Conservation (phyloP, 2,797 vertebrate species). For the Chelidonichthys spinosus region DNA sequence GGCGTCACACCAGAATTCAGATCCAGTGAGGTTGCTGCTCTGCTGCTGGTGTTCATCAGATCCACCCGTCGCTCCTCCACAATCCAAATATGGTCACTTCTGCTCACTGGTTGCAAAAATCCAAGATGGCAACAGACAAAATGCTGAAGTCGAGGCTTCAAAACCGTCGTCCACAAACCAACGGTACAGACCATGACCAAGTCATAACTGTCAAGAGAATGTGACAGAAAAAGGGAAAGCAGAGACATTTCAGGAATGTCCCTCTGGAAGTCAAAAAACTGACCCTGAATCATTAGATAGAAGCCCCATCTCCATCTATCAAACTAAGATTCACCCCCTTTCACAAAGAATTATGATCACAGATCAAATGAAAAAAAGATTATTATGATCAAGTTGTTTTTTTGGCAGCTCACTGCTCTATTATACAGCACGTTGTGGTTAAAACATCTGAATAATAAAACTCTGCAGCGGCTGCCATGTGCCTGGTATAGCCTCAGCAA, state of each 20-base stretch:
- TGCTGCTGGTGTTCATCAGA: too few relatives aligned
- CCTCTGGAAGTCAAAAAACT: background rate
- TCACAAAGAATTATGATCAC: constrained; percentile 6
- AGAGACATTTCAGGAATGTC: background rate
- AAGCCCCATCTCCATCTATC: background rate
- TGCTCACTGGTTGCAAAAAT: too few relatives aligned
- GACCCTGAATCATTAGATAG: constrained; percentile 20
- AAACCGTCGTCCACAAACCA: too few relatives aligned
- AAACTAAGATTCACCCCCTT: constrained; percentile 10
- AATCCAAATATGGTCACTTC: too few relatives aligned
- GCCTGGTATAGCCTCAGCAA: constrained; percentile 64
- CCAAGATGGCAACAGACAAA: too few relatives aligned
- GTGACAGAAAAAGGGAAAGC: constrained; percentile 1
- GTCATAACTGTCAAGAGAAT: constrained; percentile 40
- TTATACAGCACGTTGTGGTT: constrained; percentile 37
- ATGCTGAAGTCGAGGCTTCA: too few relatives aligned
- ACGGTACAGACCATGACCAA: too few relatives aligned
- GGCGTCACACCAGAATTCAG: too few relatives aligned
- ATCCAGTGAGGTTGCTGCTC: too few relatives aligned
- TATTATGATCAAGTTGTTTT: constrained; percentile 56
- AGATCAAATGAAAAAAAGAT: constrained; percentile 42
- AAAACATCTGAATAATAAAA: constrained; percentile 66
- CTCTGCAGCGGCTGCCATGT: constrained; percentile 42
- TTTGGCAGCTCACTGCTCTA: constrained; percentile 27
- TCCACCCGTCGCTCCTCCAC: too few relatives aligned